Evolutionary conservation across 2,113 vertebrate species (phyloP), one percentile per base, ranked within the genome.

Genomic region (Zosterops hypoxanthus): DNA sequence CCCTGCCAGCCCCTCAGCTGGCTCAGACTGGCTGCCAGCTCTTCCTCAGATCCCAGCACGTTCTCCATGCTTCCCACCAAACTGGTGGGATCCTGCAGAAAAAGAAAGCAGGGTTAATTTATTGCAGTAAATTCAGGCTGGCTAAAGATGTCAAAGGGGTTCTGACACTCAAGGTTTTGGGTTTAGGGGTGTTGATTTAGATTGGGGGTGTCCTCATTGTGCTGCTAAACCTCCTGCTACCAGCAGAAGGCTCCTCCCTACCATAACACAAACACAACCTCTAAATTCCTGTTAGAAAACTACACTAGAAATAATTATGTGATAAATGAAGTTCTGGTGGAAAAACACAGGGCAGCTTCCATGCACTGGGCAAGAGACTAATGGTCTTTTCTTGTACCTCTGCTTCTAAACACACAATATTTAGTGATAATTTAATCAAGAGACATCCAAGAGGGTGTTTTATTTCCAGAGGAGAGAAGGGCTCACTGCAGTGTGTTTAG

Each of bases 51-150:
- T 79, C 69, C 87, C 24, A 7, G 17, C 8, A 34, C 8, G 28
- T 72, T 77, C 55, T 96, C 89, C 97, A 98, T 94, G 55, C 34
- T 36, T 94, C 82, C 78, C n/a, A 20, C 73, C 75, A 70, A 41
- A 71, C 41, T 22, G 23, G 39, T 44, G 7, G 50, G 33, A 90
- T 84, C 26, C 98, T 98, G 95, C 10, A 97, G 96, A 63, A 91
- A 57, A 96, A 82, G 15, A 86, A 86, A 22, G 3, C 53, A 11
- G 29, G 4, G 29, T 96, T 90, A 95, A 60, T 79, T 69, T 84
- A 66, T 8, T 72, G n/a, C 9, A 11, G 18, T 23, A 19, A 7
- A 1, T 42, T 42, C 1, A 18, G 47, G n/a, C 12, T 66, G 70
- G 42, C 6, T 75, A 42, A 90, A 79, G 66, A 15, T 4, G 8